Percentiles rank a stretch among this genome's conserved stretches.
phyloP scores from a whole-genome alignment of 1,140 invertebrate genomes.

The Rhynchophorus ferrugineus region DNA sequence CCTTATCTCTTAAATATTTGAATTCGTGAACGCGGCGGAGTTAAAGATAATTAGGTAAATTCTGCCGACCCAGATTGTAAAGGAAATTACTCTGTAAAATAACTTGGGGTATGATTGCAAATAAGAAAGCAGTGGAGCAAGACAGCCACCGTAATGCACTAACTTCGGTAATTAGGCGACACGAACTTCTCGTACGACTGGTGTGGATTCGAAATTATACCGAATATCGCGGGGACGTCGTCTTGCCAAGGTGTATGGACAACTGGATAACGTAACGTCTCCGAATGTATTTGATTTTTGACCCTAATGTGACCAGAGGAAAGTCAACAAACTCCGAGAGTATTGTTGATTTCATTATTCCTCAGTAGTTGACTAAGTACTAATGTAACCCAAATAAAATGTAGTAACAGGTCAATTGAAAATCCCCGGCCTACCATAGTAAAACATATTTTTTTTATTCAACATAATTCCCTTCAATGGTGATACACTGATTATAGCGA shows the following conservation, averaged over 20 bases:
- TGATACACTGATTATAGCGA: no score
- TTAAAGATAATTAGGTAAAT: constrained; percentile 27
- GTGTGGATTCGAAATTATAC: constrained; percentile 17
- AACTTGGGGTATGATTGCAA: constrained; percentile 23
- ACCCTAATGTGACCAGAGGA: no score
- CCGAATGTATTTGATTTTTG: no score
- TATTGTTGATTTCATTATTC: no score
- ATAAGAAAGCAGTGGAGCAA: constrained; percentile 14
- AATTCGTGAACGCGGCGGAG: constrained; percentile 20
- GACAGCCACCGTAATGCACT: constrained; percentile 19
- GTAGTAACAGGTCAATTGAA: no score
- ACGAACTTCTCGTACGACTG: constrained; percentile 16
- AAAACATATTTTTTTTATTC: no score
- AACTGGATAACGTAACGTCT: no score
- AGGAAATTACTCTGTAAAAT: constrained; percentile 26
- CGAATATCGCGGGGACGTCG: constrained; percentile 8
- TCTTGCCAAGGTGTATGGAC: constrained; percentile 14
- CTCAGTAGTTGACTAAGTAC: no score
- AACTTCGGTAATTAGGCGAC: constrained; percentile 20
- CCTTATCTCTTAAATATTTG: constrained; percentile 22
- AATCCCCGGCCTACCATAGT: no score
- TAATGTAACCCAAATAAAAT: no score
- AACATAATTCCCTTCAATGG: no score
- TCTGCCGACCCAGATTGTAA: constrained; percentile 21
- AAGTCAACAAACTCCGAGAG: no score